Conservation (phyloP, 2,797 vertebrate species). For the Megalops cyprinoides region DNA sequence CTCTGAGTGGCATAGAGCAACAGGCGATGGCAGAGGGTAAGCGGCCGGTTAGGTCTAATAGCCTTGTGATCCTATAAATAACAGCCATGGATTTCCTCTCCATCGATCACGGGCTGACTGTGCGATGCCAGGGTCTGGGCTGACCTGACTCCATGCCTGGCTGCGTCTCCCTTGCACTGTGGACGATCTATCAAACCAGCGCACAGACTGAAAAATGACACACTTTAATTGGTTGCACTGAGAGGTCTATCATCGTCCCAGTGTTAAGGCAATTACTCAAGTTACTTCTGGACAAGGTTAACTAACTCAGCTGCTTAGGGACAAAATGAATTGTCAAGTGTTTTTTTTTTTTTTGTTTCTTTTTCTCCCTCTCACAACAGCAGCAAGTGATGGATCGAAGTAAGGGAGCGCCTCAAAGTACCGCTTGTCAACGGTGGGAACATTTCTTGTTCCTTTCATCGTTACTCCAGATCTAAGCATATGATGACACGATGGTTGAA, state of each 20-base stretch:
- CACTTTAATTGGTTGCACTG: constrained; percentile 72
- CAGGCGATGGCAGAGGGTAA: constrained; percentile 71
- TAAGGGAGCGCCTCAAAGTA: neutral
- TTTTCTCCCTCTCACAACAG: neutral
- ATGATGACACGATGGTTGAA: too few relatives aligned
- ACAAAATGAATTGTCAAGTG: constrained; percentile 11
- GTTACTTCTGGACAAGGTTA: constrained; percentile 68
- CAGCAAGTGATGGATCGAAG: neutral
- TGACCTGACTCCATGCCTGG: constrained; percentile 65
- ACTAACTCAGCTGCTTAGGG: constrained; percentile 56
- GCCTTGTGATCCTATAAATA: constrained; percentile 73
- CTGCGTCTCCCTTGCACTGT: constrained; percentile 55
- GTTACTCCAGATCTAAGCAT: neutral
- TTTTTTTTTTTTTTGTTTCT: neutral
- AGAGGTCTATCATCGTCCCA: constrained; percentile 65
- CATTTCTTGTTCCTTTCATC: neutral
- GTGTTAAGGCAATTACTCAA: constrained; percentile 44
- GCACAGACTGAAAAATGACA: constrained; percentile 63
- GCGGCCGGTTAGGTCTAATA: constrained; percentile 70
- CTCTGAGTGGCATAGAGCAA: constrained; percentile 61
- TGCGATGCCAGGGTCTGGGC: constrained; percentile 46
- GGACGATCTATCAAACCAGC: constrained; percentile 65
- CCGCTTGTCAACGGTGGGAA: neutral
- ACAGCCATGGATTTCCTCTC: constrained; percentile 66
- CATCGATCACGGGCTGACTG: constrained; percentile 67